Conservation (phyloP, 2,797 vertebrate genomes). For the Scolopax bukidnonensis region DNA sequence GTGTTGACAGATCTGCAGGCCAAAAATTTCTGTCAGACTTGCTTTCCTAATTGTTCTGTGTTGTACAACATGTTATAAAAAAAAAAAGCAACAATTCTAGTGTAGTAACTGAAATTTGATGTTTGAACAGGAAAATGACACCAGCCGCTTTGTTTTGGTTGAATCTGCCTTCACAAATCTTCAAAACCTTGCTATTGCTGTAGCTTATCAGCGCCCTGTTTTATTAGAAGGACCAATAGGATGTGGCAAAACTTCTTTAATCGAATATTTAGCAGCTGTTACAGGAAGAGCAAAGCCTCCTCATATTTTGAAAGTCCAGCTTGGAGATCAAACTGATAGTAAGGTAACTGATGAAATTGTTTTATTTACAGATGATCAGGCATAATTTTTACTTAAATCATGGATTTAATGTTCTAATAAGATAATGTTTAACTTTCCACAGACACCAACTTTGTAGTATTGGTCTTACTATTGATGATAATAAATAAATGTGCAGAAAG, state of each 20-base stretch:
- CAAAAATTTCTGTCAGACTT: neutral
- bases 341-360: constrained; percentile 83
- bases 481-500: neutral
- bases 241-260: constrained; percentile 93
- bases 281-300: constrained; percentile 89
- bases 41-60: neutral
- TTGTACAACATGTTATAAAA: neutral
- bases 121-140: constrained; percentile 54
- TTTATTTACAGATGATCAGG: neutral
- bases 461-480: neutral
- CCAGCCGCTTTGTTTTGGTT: constrained; percentile 84
- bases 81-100: neutral
- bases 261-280: constrained; percentile 88
- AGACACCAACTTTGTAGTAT: neutral
- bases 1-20: neutral
- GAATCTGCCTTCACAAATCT: constrained; percentile 90
- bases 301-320: constrained; percentile 93
- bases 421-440: neutral
- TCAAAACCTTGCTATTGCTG: constrained; percentile 90
- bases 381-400: neutral
- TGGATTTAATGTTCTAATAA: neutral
- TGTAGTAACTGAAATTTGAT: constrained; percentile 34
- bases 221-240: constrained; percentile 95
- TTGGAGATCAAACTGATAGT: constrained; percentile 98
- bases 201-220: constrained; percentile 89